A percentile compares a stretch with the other conserved stretches of the same genome.
Evolutionary conservation across 2,888 invertebrate genomes (phyloP).

Genomic region (Callinectes sapidus): DNA sequence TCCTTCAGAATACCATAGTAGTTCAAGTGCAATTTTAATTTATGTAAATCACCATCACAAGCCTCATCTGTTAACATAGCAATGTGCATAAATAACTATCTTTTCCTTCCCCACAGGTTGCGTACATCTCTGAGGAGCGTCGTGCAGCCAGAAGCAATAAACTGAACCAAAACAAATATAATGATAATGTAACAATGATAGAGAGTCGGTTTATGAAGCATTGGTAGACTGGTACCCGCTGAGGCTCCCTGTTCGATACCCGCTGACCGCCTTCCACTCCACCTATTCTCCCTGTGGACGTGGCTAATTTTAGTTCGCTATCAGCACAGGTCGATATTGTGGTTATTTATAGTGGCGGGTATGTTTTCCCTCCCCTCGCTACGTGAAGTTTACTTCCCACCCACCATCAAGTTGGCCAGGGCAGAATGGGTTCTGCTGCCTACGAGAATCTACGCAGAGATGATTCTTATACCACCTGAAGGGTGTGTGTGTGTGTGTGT

Average conservation of each 20-base stretch:
- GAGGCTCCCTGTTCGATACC: not conserved
- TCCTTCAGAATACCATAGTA: not conserved
- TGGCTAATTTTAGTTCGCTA: not conserved
- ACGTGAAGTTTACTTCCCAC: not conserved
- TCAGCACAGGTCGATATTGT: slow-evolving; percentile 30
- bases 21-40: not conserved
- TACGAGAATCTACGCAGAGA: not conserved
- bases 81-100: slow-evolving; percentile 32
- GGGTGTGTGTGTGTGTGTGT: slow-evolving; percentile 40
- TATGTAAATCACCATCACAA: slow-evolving; percentile 22
- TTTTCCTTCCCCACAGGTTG: not conserved
- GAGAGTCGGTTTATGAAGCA: not conserved
- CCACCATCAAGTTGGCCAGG: not conserved
- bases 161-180: not conserved
- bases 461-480: not conserved
- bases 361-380: not conserved
- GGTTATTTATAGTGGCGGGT: slow-evolving; percentile 15
- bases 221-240: not conserved
- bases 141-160: not conserved
- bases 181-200: not conserved
- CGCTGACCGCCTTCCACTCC: not conserved
- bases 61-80: not conserved
- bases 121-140: not conserved
- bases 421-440: not conserved
- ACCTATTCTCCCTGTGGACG: not conserved